Evolutionary conservation across 1,140 invertebrate genomes (phyloP), one percentile per base, ranked within the genome.

Genomic region (Drosophila mayri): DNA sequence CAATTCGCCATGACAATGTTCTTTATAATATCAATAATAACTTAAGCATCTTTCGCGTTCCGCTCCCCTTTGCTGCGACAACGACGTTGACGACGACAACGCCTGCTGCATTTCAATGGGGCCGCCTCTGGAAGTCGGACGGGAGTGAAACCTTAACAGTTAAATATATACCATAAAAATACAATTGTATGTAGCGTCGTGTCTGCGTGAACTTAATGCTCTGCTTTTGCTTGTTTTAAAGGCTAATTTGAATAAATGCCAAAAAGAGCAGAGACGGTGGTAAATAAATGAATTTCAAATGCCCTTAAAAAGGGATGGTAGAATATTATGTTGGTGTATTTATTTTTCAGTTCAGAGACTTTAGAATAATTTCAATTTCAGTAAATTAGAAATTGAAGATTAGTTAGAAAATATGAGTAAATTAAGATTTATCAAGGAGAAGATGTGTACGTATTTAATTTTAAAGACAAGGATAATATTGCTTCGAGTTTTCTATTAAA

Each of bases 21-120:
- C 59, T 52, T 47, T 76, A 76, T 49, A 74, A 77, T 73, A 66
- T 79, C 71, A 83, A 88, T 87, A 88, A 87, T 88, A 87, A 83
- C 67, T 80, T 78, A 78, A 78, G 75, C 58, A 77, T 76, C 74
- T 76, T 76, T 67, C 32, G 40, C 54, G 41, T 76, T 67, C 46
- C 55, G 64, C 44, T 68, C 50, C 64, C 47, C 57, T 70, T 79
- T 43, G 64, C 22, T 22, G 25, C 32, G 54, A 60, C 50, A 35
- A 35, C 22, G 35, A 30, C 44, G 54, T 66, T n/a, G 38, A 35
- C 44, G 50, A 60, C 16, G 38, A 28, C 40, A 47, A 70, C 54
- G 61, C 54, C 32, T 44, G 10, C 46, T 88, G 83, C 79, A 87
- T 87, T 79, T 83, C 67, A 87, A 88, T 79, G 70, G 55, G 62